Conservation (phyloP, 1,140 invertebrate species). For the Cydia fagiglandana region DNA sequence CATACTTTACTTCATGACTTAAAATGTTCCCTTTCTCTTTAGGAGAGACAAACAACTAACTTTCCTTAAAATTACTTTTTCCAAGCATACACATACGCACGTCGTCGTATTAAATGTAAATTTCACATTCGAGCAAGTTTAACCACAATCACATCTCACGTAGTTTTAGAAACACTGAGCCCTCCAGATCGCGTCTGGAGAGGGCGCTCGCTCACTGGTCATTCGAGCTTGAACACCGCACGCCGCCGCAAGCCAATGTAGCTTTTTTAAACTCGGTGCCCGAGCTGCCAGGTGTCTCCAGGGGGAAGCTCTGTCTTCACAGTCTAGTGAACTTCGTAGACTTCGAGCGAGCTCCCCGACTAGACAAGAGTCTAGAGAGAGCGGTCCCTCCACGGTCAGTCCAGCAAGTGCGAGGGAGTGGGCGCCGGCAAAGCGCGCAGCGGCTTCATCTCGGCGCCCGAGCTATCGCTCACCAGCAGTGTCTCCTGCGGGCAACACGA, state of each 20-base stretch:
- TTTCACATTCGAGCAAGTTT: background rate
- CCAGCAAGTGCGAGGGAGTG: slow-evolving; percentile 34
- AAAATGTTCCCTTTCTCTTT: too few relatives aligned
- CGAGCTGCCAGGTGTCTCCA: slow-evolving; percentile 64
- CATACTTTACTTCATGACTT: too few relatives aligned
- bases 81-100: background rate
- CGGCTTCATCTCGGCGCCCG: slow-evolving; percentile 60
- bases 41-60: background rate
- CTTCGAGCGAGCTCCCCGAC: slow-evolving; percentile 49
- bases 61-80: background rate
- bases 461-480: slow-evolving; percentile 62
- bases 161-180: background rate
- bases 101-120: background rate
- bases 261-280: slow-evolving; percentile 58
- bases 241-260: slow-evolving; percentile 44
- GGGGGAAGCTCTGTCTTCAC: slow-evolving; percentile 68
- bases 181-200: slow-evolving; percentile 33
- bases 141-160: background rate
- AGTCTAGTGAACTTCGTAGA: slow-evolving; percentile 56
- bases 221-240: slow-evolving; percentile 32
- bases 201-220: slow-evolving; percentile 52
- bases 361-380: background rate
- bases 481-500: slow-evolving; percentile 72
- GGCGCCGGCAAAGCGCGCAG: slow-evolving; percentile 46
- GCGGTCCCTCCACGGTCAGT: slow-evolving; percentile 44